A percentile compares a stretch with the other conserved stretches of the same genome.
Conservation (phyloP, 1,140 invertebrate species). For the Zophobas atratus region DNA sequence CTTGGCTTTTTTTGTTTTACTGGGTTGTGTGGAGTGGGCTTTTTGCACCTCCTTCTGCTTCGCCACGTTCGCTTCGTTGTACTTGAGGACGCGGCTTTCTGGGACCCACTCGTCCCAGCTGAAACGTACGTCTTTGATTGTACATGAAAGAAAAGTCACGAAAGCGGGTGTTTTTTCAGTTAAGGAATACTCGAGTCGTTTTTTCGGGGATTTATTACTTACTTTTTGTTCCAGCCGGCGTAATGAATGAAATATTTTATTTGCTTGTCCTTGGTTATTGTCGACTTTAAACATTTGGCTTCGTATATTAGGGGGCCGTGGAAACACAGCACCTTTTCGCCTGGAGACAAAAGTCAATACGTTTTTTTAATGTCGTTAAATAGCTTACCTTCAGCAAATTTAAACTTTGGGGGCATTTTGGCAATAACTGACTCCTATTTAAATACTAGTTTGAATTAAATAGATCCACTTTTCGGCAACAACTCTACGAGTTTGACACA, state of each 20-base stretch:
- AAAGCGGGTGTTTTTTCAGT: too few relatives aligned
- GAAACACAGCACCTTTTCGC: conserved; percentile 96
- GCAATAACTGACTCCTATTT: too few relatives aligned
- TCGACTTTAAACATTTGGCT: conserved; percentile 93
- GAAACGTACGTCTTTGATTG: conserved; percentile 60
- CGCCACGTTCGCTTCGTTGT: conserved; percentile 92
- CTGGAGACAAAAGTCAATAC: conserved; percentile 70
- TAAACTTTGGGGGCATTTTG: conserved; percentile 71
- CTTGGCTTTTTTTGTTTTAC: conserved; percentile 73
- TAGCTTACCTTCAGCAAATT: conserved; percentile 76
- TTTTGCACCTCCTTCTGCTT: conserved; percentile 91
- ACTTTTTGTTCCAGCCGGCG: conserved; percentile 99
- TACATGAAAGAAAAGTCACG: too few relatives aligned
- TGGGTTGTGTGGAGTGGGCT: conserved; percentile 82
- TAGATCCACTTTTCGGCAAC: not conserved
- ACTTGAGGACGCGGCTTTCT: conserved; percentile 93
- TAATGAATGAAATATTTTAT: conserved; percentile 96
- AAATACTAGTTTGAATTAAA: too few relatives aligned
- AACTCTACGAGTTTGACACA: not conserved
- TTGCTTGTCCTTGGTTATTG: conserved; percentile 86
- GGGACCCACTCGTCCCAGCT: conserved; percentile 99
- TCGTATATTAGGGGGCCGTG: conserved; percentile 96
- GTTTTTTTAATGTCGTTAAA: conserved; percentile 5
- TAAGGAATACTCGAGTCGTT: not conserved
- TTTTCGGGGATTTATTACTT: conserved; percentile 57